Conservation (phyloP, 2,888 invertebrate species). For the Baronia brevicornis region DNA sequence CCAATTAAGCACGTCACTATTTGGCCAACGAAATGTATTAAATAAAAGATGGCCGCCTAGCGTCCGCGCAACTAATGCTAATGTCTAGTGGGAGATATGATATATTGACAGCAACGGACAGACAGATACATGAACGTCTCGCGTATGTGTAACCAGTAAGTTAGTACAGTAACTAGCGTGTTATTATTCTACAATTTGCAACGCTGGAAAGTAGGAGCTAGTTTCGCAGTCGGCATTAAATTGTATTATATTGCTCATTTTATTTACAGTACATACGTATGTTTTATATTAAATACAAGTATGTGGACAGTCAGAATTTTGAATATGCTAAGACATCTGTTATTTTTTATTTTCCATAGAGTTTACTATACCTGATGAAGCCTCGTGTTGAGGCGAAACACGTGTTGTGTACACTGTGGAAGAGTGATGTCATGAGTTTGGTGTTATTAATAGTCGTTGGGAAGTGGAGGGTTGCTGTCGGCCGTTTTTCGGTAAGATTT, state of each 20-base stretch:
- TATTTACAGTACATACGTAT: constrained; percentile 14
- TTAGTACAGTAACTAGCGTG: constrained; percentile 35
- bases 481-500: constrained; percentile 6
- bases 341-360: too few species aligned
- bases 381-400: too few species aligned
- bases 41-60: constrained; percentile 56
- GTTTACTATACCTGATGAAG: too few species aligned
- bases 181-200: constrained; percentile 56
- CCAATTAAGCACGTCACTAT: constrained; percentile 14
- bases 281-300: too few species aligned
- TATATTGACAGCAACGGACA: constrained; percentile 57
- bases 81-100: constrained; percentile 53
- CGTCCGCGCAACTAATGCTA: constrained; percentile 50
- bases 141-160: constrained; percentile 27
- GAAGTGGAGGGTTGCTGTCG: too few species aligned
- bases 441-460: too few species aligned
- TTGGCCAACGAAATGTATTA: constrained; percentile 22
- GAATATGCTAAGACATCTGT: too few species aligned
- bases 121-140: constrained; percentile 34
- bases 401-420: too few species aligned
- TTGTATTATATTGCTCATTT: constrained; percentile 20
- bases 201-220: constrained; percentile 23
- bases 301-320: too few species aligned
- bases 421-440: too few species aligned
- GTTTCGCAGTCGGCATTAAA: constrained; percentile 25